These are phyloP conservation scores for Zeus faber DNA, from an alignment of 2,113 vertebrate species.

Conservation along the genomic window DNA sequence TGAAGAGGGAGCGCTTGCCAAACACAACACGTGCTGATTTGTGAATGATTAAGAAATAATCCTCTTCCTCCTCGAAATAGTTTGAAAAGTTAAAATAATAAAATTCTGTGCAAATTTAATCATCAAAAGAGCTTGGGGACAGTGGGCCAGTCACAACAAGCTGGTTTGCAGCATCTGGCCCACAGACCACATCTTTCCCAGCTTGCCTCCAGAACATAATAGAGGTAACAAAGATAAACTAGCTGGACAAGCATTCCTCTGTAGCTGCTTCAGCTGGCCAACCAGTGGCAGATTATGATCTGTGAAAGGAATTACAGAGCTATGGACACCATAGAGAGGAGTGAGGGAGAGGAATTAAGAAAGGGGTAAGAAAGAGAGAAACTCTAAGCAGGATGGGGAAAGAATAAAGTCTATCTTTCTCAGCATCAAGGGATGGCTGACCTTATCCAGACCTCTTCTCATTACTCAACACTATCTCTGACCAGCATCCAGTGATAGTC, in stretches of 20 bases:
- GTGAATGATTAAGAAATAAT: no score
- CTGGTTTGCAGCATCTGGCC: not conserved
- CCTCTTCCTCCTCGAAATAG: no score
- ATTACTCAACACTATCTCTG: not conserved
- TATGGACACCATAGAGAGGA: conserved; percentile 19
- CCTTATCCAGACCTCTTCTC: not conserved
- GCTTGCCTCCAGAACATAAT: not conserved
- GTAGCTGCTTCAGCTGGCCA: not conserved
- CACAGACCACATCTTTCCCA: not conserved
- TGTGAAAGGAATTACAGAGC: conserved; percentile 45
- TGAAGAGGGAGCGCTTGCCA: no score
- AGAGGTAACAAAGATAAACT: not conserved
- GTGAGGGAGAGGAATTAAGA: conserved; percentile 29
- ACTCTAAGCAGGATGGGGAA: not conserved
- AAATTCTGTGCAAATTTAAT: no score
- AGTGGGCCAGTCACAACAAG: not conserved
- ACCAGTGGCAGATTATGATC: conserved; percentile 43
- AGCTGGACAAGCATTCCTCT: conserved; percentile 1
- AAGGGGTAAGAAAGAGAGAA: not conserved
- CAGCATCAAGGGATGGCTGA: not conserved
- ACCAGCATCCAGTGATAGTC: not conserved
- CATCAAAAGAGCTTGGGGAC: no score
- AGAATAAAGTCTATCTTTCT: not conserved
- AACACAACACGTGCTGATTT: no score
- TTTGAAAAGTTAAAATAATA: no score